Evolutionary conservation across 2,797 vertebrate species (phyloP).

Genomic region (Propithecus deckenii): DNA sequence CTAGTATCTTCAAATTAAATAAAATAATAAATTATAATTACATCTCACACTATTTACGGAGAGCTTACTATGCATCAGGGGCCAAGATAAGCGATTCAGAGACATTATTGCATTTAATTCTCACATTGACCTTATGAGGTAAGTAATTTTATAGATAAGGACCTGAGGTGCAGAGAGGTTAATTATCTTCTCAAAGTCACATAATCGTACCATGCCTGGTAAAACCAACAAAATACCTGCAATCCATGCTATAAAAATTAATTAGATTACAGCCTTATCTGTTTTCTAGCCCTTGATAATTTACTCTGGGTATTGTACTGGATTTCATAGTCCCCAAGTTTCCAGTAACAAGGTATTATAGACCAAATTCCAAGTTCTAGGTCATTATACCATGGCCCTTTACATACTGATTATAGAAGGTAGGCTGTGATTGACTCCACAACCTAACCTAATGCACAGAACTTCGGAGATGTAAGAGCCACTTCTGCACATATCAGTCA

Average conservation of each 20-base stretch:
- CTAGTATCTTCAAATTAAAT: slow-evolving; percentile 5
- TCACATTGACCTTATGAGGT: neutral
- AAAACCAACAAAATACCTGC: neutral
- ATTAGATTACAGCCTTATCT: neutral
- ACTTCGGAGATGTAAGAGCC: neutral
- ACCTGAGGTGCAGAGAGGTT: neutral
- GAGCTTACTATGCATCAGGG: neutral
- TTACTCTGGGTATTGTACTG: neutral
- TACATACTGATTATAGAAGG: neutral
- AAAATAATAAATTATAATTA: slow-evolving; percentile 37
- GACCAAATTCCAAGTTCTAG: neutral
- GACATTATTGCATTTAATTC: slow-evolving; percentile 19
- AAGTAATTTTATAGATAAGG: slow-evolving; percentile 44
- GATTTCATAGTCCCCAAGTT: neutral
- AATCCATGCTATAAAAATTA: slow-evolving; percentile 14
- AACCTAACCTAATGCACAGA: neutral
- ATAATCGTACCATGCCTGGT: neutral
- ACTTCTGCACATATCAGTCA: neutral
- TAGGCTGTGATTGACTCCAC: neutral
- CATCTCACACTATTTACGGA: neutral
- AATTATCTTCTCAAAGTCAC: slow-evolving; percentile 62
- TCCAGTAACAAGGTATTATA: neutral
- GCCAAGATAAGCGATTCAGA: neutral
- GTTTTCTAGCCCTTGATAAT: neutral
- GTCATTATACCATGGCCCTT: neutral